phyloP scores from a whole-genome alignment of 2,113 vertebrate genomes.

The Hiodon tergisus region DNA sequence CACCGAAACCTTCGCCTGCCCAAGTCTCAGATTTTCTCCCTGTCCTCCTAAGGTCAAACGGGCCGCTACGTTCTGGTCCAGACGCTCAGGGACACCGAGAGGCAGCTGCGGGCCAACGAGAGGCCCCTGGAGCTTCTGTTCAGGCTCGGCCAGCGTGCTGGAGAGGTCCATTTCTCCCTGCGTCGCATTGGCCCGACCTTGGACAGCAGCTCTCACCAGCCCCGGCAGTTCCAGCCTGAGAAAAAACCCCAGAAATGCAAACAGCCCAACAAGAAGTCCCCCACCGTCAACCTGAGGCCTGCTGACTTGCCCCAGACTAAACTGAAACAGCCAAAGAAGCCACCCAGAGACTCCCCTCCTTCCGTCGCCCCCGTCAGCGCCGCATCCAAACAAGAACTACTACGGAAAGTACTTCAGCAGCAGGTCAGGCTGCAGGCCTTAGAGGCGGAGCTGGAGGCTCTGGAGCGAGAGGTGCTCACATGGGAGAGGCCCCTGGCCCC shows the following conservation, averaged over 20 bases:
- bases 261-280: constrained; percentile 59
- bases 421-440: constrained; percentile 64
- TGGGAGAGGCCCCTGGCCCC: constrained; percentile 47
- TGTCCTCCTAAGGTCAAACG: constrained; percentile 71
- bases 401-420: constrained; percentile 67
- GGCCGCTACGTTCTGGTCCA: constrained; percentile 84
- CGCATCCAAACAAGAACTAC: constrained; percentile 66
- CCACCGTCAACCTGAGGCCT: constrained; percentile 65
- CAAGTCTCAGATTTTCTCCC: not conserved
- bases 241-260: constrained; percentile 46
- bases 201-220: constrained; percentile 5
- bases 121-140: constrained; percentile 74
- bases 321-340: constrained; percentile 26
- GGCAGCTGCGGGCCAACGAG: constrained; percentile 73
- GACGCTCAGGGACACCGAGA: constrained; percentile 76
- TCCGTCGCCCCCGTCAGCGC: constrained; percentile 1
- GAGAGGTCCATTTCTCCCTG: constrained; percentile 80
- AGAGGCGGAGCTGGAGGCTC: constrained; percentile 54
- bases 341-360: constrained; percentile 34
- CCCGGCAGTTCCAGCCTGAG: constrained; percentile 45
- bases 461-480: constrained; percentile 60
- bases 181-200: constrained; percentile 64
- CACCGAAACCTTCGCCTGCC: not conserved
- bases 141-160: constrained; percentile 77
- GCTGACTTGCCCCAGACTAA: constrained; percentile 31